These are phyloP conservation scores for Iselma pallidipennis DNA, from an alignment of 2,888 invertebrate genomes.

Conservation along the genomic window DNA sequence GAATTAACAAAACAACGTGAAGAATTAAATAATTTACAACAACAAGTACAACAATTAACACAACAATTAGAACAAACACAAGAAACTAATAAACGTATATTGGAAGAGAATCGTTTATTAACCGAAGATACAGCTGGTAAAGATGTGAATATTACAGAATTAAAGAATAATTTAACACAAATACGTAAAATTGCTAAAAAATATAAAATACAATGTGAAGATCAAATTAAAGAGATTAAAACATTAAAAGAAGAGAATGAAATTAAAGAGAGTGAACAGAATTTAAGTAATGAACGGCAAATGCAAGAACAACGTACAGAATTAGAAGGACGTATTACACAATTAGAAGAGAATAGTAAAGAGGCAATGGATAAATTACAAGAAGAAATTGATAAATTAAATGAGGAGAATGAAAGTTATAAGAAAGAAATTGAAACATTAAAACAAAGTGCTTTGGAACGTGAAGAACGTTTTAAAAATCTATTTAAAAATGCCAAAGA, in stretches of 20 bases:
- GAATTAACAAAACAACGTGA: constrained; percentile 69
- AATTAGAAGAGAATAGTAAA: constrained; percentile 55
- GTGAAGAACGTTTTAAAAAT: constrained; percentile 56
- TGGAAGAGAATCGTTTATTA: constrained; percentile 65
- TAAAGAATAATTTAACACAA: constrained; percentile 55
- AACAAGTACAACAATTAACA: constrained; percentile 62
- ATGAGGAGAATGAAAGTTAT: constrained; percentile 61
- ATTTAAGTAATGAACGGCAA: constrained; percentile 49
- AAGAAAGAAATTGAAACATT: constrained; percentile 58
- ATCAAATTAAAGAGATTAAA: constrained; percentile 69
- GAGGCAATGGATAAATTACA: constrained; percentile 57
- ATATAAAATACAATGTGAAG: constrained; percentile 85
- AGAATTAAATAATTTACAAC: constrained; percentile 64
- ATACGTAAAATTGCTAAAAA: constrained; percentile 90
- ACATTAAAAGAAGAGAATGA: constrained; percentile 45
- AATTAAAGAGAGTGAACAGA: constrained; percentile 60
- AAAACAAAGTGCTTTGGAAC: constrained; percentile 53
- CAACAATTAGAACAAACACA: constrained; percentile 69
- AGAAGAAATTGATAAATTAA: constrained; percentile 52
- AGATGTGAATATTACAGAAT: constrained; percentile 64
- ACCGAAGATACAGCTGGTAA: constrained; percentile 69
- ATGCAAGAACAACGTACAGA: constrained; percentile 58
- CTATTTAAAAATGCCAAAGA: constrained; percentile 75
- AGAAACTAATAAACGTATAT: constrained; percentile 61
- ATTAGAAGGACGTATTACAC: constrained; percentile 52